These are phyloP conservation scores for Cyanoramphus novaezelandiae DNA, from an alignment of 2,113 vertebrate species.

Conservation along the genomic window DNA sequence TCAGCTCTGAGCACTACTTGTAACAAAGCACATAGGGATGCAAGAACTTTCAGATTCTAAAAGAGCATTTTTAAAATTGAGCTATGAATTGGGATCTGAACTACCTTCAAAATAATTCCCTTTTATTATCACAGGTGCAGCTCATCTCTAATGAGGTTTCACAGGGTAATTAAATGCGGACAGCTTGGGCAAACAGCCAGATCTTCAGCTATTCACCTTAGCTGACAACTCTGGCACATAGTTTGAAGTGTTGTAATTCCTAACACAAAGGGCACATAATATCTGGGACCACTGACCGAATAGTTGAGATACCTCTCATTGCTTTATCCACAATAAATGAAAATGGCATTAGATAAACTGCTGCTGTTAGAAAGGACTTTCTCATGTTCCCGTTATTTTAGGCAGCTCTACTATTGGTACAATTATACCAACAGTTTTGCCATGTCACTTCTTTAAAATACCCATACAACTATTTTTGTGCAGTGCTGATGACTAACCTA, in stretches of 20 bases:
- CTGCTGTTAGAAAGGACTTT: neutral
- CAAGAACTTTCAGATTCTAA: neutral
- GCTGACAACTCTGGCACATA: slow-evolving; percentile 28
- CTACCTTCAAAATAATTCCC: neutral
- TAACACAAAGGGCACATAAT: neutral
- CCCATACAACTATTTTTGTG: neutral
- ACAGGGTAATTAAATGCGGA: slow-evolving; percentile 19
- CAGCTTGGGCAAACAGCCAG: slow-evolving; percentile 32
- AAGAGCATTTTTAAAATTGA: neutral
- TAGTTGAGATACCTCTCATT: slow-evolving; percentile 1
- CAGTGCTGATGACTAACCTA: neutral
- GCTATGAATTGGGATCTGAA: neutral
- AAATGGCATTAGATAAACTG: neutral
- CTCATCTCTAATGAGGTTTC: slow-evolving; percentile 35
- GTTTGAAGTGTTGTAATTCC: slow-evolving; percentile 24
- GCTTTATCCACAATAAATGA: neutral
- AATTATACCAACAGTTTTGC: neutral
- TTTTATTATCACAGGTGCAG: slow-evolving; percentile 7
- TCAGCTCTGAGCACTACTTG: neutral
- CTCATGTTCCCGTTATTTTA: slow-evolving; percentile 10
- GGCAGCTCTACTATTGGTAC: neutral
- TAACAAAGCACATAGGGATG: neutral
- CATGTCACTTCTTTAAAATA: slow-evolving; percentile 17
- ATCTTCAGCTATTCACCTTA: slow-evolving; percentile 17
- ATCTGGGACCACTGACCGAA: neutral